Percentiles rank a stretch among this genome's conserved stretches.
Evolutionary conservation across 2,888 invertebrate genomes (phyloP).

Genomic region (Muscina levida): DNA sequence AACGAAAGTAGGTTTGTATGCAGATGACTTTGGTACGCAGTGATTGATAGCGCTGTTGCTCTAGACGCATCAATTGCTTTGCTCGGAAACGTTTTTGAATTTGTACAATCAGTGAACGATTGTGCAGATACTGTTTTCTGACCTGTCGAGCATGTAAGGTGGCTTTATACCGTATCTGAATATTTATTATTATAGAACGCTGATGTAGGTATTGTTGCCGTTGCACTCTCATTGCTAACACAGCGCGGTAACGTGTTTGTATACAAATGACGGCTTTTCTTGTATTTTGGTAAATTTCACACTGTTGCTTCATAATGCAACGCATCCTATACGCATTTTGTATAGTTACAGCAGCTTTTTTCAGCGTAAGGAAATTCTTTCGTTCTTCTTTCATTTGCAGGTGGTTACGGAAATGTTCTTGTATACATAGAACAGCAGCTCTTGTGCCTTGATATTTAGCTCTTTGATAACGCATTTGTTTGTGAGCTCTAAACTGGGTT

Average conservation of each 20-base stretch:
- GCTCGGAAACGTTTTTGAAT: conserved; percentile 76
- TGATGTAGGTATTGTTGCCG: conserved; percentile 71
- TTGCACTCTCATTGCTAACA: conserved; percentile 72
- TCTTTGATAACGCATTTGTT: conserved; percentile 73
- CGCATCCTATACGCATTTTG: conserved; percentile 45
- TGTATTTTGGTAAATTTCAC: conserved; percentile 18
- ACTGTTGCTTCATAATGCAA: conserved; percentile 49
- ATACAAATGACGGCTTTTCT: conserved; percentile 61
- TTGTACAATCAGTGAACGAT: conserved; percentile 72
- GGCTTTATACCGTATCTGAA: conserved; percentile 75
- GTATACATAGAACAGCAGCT: conserved; percentile 76
- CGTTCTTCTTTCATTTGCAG: conserved; percentile 67
- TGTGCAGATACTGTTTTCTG: conserved; percentile 71
- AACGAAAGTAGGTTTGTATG: conserved; percentile 79
- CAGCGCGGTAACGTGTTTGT: conserved; percentile 75
- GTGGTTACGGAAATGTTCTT: conserved; percentile 76
- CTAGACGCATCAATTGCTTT: conserved; percentile 69
- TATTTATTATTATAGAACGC: conserved; percentile 68
- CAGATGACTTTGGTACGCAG: conserved; percentile 59
- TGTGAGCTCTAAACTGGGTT: conserved; percentile 70
- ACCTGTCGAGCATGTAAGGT: conserved; percentile 68
- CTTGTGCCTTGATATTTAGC: conserved; percentile 73
- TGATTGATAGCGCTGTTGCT: conserved; percentile 67
- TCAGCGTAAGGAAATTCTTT: conserved; percentile 53
- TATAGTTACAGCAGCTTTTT: conserved; percentile 63